Conservation (phyloP, 30 jellyfish, hydroid and myxozoan genomes). For the Nemopilema nomurai region DNA sequence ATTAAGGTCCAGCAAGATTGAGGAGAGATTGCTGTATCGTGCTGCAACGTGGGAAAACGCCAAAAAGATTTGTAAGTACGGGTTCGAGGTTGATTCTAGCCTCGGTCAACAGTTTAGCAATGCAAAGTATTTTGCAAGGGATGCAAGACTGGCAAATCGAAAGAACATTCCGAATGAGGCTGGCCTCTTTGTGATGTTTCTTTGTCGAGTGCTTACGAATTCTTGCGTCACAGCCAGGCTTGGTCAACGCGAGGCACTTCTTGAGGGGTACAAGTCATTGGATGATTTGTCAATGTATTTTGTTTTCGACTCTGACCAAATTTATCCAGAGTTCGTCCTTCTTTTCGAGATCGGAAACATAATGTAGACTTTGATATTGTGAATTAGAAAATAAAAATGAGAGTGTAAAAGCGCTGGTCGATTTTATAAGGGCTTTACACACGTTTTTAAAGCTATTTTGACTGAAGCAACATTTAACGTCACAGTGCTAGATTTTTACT, state of each 20-base stretch:
- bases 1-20: constrained; percentile 8
- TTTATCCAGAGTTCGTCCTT: constrained; percentile 72
- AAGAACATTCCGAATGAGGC: constrained; percentile 7
- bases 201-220: constrained; percentile 35
- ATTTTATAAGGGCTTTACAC: not conserved
- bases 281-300: not conserved
- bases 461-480: not conserved
- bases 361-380: not conserved
- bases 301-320: constrained; percentile 33
- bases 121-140: constrained; percentile 30
- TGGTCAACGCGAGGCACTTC: constrained; percentile 3
- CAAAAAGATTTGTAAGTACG: constrained; percentile 21
- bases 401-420: not conserved
- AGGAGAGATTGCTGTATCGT: constrained; percentile 35
- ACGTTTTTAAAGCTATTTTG: not conserved
- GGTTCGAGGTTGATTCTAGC: constrained; percentile 30
- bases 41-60: constrained; percentile 25
- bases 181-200: constrained; percentile 42
- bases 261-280: not conserved
- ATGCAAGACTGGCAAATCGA: constrained; percentile 39
- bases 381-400: not conserved
- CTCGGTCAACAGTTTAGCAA: not conserved
- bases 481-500: no score
- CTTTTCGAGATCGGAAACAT: constrained; percentile 14
- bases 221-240: constrained; percentile 24